Percentiles rank a stretch among this genome's conserved stretches.
These are phyloP conservation scores for Pseudoips prasinana DNA, from an alignment of 2,888 invertebrate genomes.

Conservation along the genomic window DNA sequence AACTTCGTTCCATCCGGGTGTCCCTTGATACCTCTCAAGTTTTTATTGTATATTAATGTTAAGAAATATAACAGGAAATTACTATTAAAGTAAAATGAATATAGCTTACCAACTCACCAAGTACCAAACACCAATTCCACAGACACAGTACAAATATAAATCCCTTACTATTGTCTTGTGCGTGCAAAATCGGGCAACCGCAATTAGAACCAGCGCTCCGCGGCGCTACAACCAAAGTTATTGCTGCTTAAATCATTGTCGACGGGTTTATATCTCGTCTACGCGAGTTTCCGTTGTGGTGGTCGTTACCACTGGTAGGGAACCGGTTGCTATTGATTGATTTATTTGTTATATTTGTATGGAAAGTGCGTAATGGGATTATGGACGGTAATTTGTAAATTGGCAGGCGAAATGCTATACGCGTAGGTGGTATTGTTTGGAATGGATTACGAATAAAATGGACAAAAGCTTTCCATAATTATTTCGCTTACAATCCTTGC, in stretches of 20 bases:
- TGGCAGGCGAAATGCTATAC: conserved; percentile 11
- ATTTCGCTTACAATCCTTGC: too few relatives aligned
- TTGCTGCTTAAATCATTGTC: conserved; percentile 47
- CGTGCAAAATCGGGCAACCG: conserved; percentile 45
- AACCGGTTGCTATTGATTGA: conserved; percentile 24
- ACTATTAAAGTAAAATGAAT: too few relatives aligned
- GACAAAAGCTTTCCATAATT: too few relatives aligned
- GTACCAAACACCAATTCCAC: too few relatives aligned
- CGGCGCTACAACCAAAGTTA: conserved; percentile 36
- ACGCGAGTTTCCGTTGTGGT: conserved; percentile 16
- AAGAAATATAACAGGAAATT: too few relatives aligned
- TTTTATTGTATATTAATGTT: too few relatives aligned
- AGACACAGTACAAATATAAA: conserved; percentile 27
- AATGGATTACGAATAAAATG: not conserved
- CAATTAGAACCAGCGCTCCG: conserved; percentile 42
- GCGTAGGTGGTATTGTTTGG: not conserved
- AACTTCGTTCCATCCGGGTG: too few relatives aligned
- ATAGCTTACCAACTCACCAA: too few relatives aligned
- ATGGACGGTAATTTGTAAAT: conserved; percentile 16
- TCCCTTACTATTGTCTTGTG: conserved; percentile 42
- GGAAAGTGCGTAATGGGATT: conserved; percentile 25
- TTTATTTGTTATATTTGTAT: conserved; percentile 25
- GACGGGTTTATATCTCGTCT: conserved; percentile 37
- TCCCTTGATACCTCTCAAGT: too few relatives aligned
- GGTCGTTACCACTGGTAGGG: conserved; percentile 26